These are phyloP conservation scores for Platysteira castanea DNA, from an alignment of 2,113 vertebrate species.

Conservation along the genomic window DNA sequence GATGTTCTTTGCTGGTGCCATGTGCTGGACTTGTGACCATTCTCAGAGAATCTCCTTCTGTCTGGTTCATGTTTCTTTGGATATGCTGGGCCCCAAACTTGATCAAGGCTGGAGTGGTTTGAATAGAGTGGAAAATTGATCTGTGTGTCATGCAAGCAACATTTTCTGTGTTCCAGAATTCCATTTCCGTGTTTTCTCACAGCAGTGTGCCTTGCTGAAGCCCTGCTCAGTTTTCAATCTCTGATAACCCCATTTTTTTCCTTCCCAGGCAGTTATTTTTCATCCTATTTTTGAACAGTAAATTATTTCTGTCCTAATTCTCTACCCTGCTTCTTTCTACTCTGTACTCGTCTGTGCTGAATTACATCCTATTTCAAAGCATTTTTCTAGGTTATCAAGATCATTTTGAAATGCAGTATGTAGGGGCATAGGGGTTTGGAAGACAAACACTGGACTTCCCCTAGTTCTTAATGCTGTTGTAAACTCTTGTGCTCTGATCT, in stretches of 20 bases:
- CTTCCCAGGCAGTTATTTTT: not conserved
- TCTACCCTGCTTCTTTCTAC: not conserved
- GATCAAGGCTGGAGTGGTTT: not conserved
- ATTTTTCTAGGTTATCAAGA: conserved; percentile 29
- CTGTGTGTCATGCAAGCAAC: not conserved
- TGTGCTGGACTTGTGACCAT: not conserved
- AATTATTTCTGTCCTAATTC: not conserved
- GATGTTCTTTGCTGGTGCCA: not conserved
- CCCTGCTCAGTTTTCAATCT: not conserved
- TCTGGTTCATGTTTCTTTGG: not conserved
- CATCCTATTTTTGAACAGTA: conserved; percentile 1
- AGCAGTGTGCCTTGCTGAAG: not conserved
- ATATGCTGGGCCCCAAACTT: not conserved
- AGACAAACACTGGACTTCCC: not conserved
- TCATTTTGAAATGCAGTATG: not conserved
- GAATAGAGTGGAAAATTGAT: not conserved
- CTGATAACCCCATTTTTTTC: not conserved
- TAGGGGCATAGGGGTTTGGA: not conserved
- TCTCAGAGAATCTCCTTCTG: not conserved
- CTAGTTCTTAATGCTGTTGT: not conserved
- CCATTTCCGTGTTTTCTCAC: not conserved
- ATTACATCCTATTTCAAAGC: not conserved
- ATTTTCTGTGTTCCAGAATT: not conserved
- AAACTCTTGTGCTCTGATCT: not conserved
- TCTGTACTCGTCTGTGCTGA: not conserved